Evolutionary conservation across 2,797 vertebrate genomes (phyloP).

Genomic region (Sardinella longiceps): DNA sequence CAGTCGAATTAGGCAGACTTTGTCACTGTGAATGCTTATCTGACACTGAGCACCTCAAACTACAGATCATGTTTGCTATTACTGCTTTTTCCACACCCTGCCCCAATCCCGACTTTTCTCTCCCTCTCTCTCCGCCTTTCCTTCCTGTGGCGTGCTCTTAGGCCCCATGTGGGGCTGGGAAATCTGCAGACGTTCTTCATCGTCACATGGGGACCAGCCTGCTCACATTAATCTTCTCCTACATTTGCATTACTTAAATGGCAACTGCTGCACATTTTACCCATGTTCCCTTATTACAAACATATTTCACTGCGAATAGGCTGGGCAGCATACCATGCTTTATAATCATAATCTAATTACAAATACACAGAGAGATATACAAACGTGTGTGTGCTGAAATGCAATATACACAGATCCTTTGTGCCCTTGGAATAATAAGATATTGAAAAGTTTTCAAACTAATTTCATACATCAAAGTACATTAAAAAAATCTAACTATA

Average conservation of each 20-base stretch:
- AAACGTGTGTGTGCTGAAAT: neutral
- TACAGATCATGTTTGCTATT: neutral
- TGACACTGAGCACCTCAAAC: conserved; percentile 1
- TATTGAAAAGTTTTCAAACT: neutral
- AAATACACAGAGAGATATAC: neutral
- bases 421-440: neutral
- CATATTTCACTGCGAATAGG: neutral
- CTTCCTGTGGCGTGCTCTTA: conserved; percentile 28
- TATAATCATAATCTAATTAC: neutral
- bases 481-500: too few species aligned
- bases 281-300: conserved; percentile 27
- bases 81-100: neutral
- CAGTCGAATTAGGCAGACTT: neutral
- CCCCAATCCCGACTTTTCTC: neutral
- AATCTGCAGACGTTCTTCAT: conserved; percentile 43
- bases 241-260: conserved; percentile 44
- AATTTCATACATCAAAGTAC: neutral
- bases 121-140: conserved; percentile 14
- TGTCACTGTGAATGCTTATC: conserved; percentile 4
- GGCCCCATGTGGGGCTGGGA: conserved; percentile 40
- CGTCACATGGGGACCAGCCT: conserved; percentile 33
- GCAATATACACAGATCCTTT: neutral
- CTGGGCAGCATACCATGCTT: neutral
- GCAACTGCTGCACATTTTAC: conserved; percentile 36
- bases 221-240: conserved; percentile 43